Base-by-base conservation (phyloP, 2,797 vertebrate species). In the Sciurus vulgaris region DNA sequence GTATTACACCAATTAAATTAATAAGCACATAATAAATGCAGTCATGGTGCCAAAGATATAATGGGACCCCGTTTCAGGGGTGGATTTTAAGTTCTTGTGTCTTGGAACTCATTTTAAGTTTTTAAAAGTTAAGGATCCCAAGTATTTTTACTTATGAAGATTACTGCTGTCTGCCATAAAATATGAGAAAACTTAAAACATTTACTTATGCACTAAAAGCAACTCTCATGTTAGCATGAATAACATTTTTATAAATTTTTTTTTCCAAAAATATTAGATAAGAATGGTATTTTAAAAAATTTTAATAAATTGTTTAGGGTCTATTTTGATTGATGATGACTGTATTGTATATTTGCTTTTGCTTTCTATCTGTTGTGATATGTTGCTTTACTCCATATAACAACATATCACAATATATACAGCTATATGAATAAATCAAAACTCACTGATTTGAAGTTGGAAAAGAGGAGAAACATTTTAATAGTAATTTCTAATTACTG, bases 261-360 rank as follows among this genome's bases (percentile, higher is more conserved):
- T 96, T 44, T 67, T 28, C n/a, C 18, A 67, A 7, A 91, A 84
- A 88, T 85, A 56, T 28, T 38, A 86, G 38, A 28, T 8, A 86
- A 24, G 56, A 90, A 73, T 44, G 35, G 28, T 22, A 47, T 38
- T 73, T 20, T 28, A 87, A 72, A 44, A 73, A 4, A 54, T n/a
- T 56, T 65, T 30, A 85, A 17, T 65, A 59, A 81, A 56, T 47
- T 56, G 33, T 63, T 79, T 61, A 84, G 72, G 51, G 6, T 69
- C 44, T 56, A 63, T 79, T 84, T 83, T 83, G 89, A 82, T 38
- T 74, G 56, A 95, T 24, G 59, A 82, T n/a, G 78, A 47, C 7
- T 90, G 35, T 35, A 78, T 49, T 83, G 35, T 14, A 70, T 24
- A 92, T 83, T 22, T 94, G 24, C 28, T n/a, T n/a, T 87, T 54